These are phyloP conservation scores for Syngnathoides biaculeatus DNA, from an alignment of 2,113 vertebrate genomes.

Conservation along the genomic window DNA sequence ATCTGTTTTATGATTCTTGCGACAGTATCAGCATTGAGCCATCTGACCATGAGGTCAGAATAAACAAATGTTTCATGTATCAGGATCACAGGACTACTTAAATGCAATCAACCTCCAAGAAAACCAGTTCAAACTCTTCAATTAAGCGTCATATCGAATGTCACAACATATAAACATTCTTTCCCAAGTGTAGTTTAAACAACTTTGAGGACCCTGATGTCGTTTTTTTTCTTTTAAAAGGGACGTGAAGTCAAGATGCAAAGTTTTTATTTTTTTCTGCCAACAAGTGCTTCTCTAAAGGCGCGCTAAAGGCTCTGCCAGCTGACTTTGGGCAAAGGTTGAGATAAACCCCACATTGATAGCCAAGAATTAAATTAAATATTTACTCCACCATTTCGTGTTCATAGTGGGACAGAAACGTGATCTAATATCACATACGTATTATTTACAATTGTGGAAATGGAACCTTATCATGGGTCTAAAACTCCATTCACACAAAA, in stretches of 20 bases:
- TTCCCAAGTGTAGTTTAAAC: background rate
- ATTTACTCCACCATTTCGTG: background rate
- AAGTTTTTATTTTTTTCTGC: background rate
- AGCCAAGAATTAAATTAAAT: background rate
- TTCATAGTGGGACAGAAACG: background rate
- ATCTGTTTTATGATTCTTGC: slow-evolving; percentile 18
- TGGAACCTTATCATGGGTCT: background rate
- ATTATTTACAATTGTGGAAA: background rate
- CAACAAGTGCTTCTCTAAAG: background rate
- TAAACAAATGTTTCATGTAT: slow-evolving; percentile 2
- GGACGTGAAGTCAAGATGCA: background rate
- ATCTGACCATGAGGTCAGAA: slow-evolving; percentile 2
- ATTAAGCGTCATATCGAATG: background rate
- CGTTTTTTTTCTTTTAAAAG: background rate
- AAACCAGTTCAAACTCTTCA: background rate
- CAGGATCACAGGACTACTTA: background rate
- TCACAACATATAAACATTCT: background rate
- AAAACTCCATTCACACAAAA: background rate
- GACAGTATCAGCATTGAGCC: background rate
- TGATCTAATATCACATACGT: background rate
- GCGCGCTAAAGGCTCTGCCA: background rate
- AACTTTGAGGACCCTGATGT: background rate
- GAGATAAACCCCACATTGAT: background rate
- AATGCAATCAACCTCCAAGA: background rate
- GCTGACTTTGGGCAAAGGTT: too few relatives aligned